Base-by-base conservation (phyloP, 2,888 invertebrate genomes). In the Horisme vitalbata region DNA sequence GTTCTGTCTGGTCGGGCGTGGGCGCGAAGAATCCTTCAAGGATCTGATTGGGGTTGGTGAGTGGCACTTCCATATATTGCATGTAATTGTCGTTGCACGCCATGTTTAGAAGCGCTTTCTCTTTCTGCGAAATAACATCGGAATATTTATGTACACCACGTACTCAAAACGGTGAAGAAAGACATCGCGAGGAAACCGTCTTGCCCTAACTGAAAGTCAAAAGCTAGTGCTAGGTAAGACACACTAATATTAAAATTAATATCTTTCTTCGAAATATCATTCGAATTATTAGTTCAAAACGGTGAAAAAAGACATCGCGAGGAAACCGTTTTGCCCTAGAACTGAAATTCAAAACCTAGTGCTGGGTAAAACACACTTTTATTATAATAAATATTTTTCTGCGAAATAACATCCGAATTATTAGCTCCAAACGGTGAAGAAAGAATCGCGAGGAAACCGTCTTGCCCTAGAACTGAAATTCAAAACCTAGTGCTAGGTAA, bases 21-120 rank as follows among this genome's bases (percentile, higher is more conserved):
- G 65, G 54, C 3, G 67, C 59, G 41, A 87, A 87, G 70, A 87
- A 84, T 4, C 81, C 83, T 1, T 87, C 85, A 3, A 87, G 61
- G 23, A 85, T 68, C 57, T 81, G 82, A 38, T 43, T 68, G 1
- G 75, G 39, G 41, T 59, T 74, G 23, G 53, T 55, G 12, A 65
- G 60, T 0, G 84, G 81, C 15, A 79, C 75, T 52, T 84, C 83
- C 57, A 86, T 79, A 57, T 79, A 87, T 48, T 83, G 75, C 54
- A 78, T 80, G 57, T 66, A 82, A 1, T 58, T 63, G 34, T 83
- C 82, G 0, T 65, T 8, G 41, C 79, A 79, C 44, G 59, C 65
- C 26, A 79, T 55, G 28, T 48, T 63, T 2, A 68, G 61, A 41
- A 71, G 61, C 46, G 65, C 70, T 50, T 78, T 78, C 36, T 83